A percentile compares a stretch with the other conserved stretches of the same genome.
phyloP scores from a whole-genome alignment of 2,113 vertebrate species.

The Syngnathus scovelli region DNA sequence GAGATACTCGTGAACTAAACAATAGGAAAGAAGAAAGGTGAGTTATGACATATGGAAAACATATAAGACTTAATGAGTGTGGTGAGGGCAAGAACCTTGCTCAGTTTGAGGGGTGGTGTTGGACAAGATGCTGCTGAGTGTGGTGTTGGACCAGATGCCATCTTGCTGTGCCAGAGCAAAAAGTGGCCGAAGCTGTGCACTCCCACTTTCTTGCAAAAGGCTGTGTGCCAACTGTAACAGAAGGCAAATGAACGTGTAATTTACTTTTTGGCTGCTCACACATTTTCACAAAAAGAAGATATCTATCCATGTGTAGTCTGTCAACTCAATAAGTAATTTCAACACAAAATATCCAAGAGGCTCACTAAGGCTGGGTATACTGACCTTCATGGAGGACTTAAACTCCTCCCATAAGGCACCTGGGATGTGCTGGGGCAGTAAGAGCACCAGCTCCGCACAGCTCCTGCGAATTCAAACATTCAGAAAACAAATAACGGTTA shows the following conservation, averaged over 20 bases:
- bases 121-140: constrained; percentile 84
- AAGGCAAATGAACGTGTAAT: constrained; percentile 27
- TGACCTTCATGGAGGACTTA: constrained; percentile 91
- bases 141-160: constrained; percentile 87
- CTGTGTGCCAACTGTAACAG: constrained; percentile 82
- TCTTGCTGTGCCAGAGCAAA: constrained; percentile 84
- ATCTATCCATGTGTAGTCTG: neutral
- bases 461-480: constrained; percentile 75
- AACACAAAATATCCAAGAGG: neutral
- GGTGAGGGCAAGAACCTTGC: constrained; percentile 71
- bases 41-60: neutral
- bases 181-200: constrained; percentile 83
- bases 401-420: constrained; percentile 93
- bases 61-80: neutral
- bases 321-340: constrained; percentile 16
- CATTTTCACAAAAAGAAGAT: neutral
- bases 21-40: neutral
- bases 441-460: constrained; percentile 93
- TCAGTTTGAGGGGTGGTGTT: constrained; percentile 80
- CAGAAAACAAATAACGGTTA: constrained; percentile 15
- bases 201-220: constrained; percentile 88
- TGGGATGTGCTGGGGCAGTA: constrained; percentile 87
- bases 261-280: neutral
- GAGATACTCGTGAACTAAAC: constrained; percentile 85
- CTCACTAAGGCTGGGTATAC: constrained; percentile 32